Conservation (phyloP, 2,888 invertebrate genomes). For the Eupsilia transversa region DNA sequence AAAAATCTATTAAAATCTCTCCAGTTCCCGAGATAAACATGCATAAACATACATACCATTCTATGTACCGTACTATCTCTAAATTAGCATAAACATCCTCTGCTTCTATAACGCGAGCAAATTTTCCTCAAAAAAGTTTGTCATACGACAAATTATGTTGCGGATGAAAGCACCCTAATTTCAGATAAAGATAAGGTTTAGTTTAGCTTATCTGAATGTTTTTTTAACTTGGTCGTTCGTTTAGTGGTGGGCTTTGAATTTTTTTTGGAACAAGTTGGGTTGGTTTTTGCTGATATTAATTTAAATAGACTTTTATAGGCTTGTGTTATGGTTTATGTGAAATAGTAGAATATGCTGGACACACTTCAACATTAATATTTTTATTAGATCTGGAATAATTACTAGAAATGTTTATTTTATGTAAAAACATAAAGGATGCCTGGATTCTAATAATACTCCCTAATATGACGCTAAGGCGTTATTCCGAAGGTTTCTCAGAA, state of each 20-base stretch:
- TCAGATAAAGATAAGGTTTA: slow-evolving; percentile 37
- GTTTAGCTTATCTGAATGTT: slow-evolving; percentile 55
- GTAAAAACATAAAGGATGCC: not conserved
- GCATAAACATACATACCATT: slow-evolving; percentile 47
- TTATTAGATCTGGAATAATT: not conserved
- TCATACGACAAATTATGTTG: slow-evolving; percentile 59
- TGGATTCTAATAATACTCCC: not conserved
- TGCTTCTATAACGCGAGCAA: slow-evolving; percentile 46
- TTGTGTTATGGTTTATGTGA: slow-evolving; percentile 42
- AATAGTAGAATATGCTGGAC: not conserved
- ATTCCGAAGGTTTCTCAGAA: not conserved
- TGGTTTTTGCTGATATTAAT: slow-evolving; percentile 55
- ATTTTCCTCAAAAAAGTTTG: slow-evolving; percentile 65
- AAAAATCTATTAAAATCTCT: slow-evolving; percentile 59
- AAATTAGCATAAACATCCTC: slow-evolving; percentile 62
- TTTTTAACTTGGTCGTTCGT: slow-evolving; percentile 47
- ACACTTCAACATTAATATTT: not conserved
- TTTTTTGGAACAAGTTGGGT: slow-evolving; percentile 46
- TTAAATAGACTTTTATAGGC: slow-evolving; percentile 53
- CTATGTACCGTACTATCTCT: slow-evolving; percentile 40
- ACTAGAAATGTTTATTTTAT: not conserved
- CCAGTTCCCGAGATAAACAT: slow-evolving; percentile 55
- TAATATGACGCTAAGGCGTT: not conserved
- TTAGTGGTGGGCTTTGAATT: slow-evolving; percentile 57
- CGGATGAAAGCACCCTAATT: slow-evolving; percentile 43